Conservation (phyloP, 2,113 vertebrate species). For the Galbula dea region DNA sequence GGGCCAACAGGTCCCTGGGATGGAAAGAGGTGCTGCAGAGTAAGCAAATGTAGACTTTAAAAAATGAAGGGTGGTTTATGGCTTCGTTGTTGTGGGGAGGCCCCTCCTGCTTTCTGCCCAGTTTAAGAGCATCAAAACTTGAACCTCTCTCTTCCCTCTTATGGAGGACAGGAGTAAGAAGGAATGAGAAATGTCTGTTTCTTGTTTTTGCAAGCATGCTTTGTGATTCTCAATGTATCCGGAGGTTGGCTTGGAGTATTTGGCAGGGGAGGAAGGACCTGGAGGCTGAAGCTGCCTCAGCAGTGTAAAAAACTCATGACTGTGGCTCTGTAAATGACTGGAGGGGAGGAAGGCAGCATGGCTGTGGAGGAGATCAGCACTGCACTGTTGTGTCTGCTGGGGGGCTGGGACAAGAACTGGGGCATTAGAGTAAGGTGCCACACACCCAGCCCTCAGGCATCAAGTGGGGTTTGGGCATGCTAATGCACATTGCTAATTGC, state of each 20-base stretch:
- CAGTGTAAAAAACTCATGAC: accelerated
- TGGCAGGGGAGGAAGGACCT: background rate
- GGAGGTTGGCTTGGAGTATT: background rate
- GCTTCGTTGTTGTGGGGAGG: background rate
- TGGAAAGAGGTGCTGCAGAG: background rate
- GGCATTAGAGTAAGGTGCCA: background rate
- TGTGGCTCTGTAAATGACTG: background rate
- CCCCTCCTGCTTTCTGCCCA: background rate
- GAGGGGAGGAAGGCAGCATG: background rate
- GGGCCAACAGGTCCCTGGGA: background rate
- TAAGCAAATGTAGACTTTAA: background rate
- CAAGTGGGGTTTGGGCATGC: background rate
- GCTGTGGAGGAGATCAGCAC: background rate
- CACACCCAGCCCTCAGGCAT: background rate
- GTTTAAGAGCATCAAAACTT: background rate
- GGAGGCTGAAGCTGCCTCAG: background rate
- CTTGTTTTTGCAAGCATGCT: background rate
- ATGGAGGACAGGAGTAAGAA: background rate
- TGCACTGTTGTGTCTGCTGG: background rate
- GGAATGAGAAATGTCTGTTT: background rate
- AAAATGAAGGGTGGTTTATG: background rate
- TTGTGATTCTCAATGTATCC: background rate
- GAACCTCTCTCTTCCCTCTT: background rate
- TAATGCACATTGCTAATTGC: accelerated
- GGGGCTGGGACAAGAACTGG: too few relatives aligned